Evolutionary conservation across 2,888 invertebrate genomes (phyloP), one percentile per base, ranked within the genome.

Genomic region (Drosophila incognita): DNA sequence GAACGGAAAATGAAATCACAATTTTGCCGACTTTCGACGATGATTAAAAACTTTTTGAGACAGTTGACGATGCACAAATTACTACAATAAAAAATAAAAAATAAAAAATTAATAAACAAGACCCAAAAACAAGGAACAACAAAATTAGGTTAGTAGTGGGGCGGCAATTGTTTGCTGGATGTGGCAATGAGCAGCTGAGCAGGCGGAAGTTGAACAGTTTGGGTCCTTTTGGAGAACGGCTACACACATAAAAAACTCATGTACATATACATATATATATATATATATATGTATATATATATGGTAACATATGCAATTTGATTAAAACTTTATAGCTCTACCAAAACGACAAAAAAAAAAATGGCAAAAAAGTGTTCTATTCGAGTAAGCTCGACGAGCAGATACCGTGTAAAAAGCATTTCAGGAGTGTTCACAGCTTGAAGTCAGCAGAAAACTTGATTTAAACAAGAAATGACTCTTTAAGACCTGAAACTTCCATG

Each of bases 21-120:
- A 79, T 70, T 73, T 61, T 74, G 58, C 66, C 63, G 80, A 60
- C 61, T 68, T 71, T 56, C 62, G 72, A 87, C 83, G 86, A 83
- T 85, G 85, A 85, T 85, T 87, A 85, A 85, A 85, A 85, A 85
- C 69, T 82, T 80, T 80, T 74, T 35, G 80, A 86, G 88, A 73
- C 85, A 83, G 83, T 85, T 85, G 83, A 82, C 87, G 82, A 60
- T 76, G 81, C 83, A 69, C 57, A 69, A 85, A 87, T 80, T 57
- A 67, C 53, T 57, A 36, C 7, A 24, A n/a, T n/a, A n/a, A n/a
- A n/a, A n/a, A 72, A 33, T 33, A 79, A 71, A 57, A 46, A 27
- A n/a, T n/a, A n/a, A 59, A 33, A 69, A 29, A 59, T 54, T 53
- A 56, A 64, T 40, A 35, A 29, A 31, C 6, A 46, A 51, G 52